A percentile compares a stretch with the other conserved stretches of the same genome.
These are phyloP conservation scores for Harpagus bidentatus DNA, from an alignment of 2,113 vertebrate genomes.

Conservation along the genomic window DNA sequence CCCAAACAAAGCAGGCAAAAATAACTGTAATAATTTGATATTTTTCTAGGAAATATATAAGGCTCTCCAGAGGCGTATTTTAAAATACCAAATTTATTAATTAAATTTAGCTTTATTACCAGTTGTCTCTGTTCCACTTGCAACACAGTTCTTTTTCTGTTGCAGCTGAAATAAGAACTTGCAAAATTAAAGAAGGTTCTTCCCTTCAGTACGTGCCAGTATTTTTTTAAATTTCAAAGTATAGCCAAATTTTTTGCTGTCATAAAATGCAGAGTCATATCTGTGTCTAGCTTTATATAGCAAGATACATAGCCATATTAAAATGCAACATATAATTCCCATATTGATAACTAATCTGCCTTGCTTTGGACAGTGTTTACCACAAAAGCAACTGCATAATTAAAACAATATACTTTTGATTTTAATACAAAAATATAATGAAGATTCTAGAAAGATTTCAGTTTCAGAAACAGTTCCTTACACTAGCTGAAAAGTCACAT, in stretches of 20 bases:
- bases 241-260: background rate
- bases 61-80: background rate
- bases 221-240: background rate
- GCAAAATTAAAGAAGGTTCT: background rate
- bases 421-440: conserved; percentile 50
- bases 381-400: background rate
- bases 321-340: conserved; percentile 24
- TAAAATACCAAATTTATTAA: conserved; percentile 1
- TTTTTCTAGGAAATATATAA: conserved; percentile 5
- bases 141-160: background rate
- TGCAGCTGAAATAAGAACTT: conserved; percentile 22
- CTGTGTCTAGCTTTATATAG: background rate
- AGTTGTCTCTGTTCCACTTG: background rate
- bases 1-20: conserved; percentile 6
- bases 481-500: conserved; percentile 33
- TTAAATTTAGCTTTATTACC: background rate
- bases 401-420: background rate
- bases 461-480: conserved; percentile 25
- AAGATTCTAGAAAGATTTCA: conserved; percentile 42
- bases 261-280: conserved; percentile 30
- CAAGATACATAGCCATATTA: background rate
- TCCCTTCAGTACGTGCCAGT: background rate
- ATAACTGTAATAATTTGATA: background rate
- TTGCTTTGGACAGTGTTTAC: background rate
- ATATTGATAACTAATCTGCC: background rate